Evolutionary conservation across 2,888 invertebrate genomes (phyloP).

Genomic region (Pristionchus arcanus): DNA sequence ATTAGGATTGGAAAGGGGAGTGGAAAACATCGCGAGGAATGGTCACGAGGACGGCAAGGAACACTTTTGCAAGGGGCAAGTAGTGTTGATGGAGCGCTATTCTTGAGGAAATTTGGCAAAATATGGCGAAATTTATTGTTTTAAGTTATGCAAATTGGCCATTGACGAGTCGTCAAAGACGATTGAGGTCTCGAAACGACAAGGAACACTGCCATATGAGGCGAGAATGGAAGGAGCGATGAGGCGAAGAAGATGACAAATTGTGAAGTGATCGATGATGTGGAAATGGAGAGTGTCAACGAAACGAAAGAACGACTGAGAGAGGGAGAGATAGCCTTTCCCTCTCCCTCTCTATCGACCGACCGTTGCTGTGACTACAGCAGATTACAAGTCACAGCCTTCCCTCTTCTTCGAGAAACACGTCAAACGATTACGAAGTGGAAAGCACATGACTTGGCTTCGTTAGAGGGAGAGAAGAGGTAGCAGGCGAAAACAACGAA

Average conservation of each 20-base stretch:
- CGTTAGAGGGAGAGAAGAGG: constrained; percentile 6
- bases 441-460: constrained; percentile 39
- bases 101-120: too few relatives aligned
- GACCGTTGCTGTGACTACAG: constrained; percentile 10
- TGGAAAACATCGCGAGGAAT: constrained; percentile 1
- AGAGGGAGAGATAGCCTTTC: not conserved
- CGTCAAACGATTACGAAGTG: constrained; percentile 33
- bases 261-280: constrained; percentile 49
- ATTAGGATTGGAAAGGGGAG: constrained; percentile 15
- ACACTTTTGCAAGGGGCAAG: not conserved
- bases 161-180: too few relatives aligned
- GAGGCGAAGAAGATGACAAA: constrained; percentile 24
- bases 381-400: not conserved
- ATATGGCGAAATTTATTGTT: too few relatives aligned
- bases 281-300: constrained; percentile 29
- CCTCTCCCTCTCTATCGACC: constrained; percentile 30
- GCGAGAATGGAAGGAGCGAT: constrained; percentile 9
- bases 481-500: constrained; percentile 5
- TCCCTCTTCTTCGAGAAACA: not conserved
- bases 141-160: too few relatives aligned
- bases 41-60: constrained; percentile 2
- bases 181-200: too few relatives aligned
- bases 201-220: not conserved
- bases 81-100: too few relatives aligned
- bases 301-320: constrained; percentile 41